phyloP scores from a whole-genome alignment of 2,888 invertebrate genomes.

The Drosophila falleni region DNA sequence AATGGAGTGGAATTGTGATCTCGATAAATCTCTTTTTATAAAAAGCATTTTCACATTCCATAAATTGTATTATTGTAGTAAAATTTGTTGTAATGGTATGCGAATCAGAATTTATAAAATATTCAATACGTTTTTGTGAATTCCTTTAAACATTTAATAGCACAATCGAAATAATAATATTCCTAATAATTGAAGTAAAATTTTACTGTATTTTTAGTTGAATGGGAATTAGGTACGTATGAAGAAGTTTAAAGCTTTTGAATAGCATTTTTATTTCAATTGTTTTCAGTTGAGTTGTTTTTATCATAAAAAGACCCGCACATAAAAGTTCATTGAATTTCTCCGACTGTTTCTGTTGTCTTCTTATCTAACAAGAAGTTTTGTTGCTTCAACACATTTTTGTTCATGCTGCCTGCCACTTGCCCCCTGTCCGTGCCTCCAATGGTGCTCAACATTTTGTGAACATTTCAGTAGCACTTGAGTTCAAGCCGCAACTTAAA shows the following conservation, averaged over 20 bases:
- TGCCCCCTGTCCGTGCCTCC: background rate
- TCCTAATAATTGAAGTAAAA: too few relatives aligned
- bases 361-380: conserved; percentile 27
- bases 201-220: too few relatives aligned
- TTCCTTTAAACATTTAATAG: background rate
- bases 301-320: conserved; percentile 3
- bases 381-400: conserved; percentile 13
- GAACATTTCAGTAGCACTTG: conserved; percentile 33
- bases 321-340: conserved; percentile 20
- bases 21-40: too few relatives aligned
- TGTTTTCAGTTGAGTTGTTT: background rate
- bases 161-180: background rate
- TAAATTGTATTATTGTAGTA: too few relatives aligned
- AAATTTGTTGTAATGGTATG: background rate
- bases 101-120: background rate
- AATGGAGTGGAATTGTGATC: too few relatives aligned
- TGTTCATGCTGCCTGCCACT: background rate
- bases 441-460: conserved; percentile 20
- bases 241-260: background rate
- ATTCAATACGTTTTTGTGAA: background rate
- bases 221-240: too few relatives aligned
- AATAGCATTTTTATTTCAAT: background rate
- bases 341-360: conserved; percentile 8
- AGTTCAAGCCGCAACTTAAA: conserved; percentile 42
- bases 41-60: too few relatives aligned